phyloP scores from a whole-genome alignment of 2,113 vertebrate species.

The Cyanistes caeruleus region DNA sequence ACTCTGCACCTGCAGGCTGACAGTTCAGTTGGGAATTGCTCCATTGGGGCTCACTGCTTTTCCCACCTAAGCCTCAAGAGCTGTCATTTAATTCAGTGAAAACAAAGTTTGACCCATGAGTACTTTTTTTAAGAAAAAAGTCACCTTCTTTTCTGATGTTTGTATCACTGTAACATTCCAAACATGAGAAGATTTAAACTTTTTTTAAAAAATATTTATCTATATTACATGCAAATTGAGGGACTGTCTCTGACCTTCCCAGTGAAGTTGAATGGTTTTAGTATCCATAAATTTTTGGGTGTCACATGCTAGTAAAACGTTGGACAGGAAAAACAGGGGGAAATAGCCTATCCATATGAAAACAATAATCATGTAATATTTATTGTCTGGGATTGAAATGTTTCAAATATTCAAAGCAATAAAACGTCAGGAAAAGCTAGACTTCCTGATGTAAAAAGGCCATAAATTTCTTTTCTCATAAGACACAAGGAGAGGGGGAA shows the following conservation, averaged over 20 bases:
- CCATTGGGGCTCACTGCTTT: not conserved
- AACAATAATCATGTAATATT: slow-evolving; percentile 84
- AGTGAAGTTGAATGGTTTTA: slow-evolving; percentile 52
- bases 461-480: slow-evolving; percentile 73
- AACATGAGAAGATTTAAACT: not conserved
- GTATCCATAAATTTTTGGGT: slow-evolving; percentile 70
- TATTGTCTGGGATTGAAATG: slow-evolving; percentile 84
- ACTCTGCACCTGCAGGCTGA: not conserved
- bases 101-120: not conserved
- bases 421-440: slow-evolving; percentile 80
- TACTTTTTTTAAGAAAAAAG: not conserved
- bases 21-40: not conserved
- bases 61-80: not conserved
- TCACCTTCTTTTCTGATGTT: not conserved
- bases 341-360: slow-evolving; percentile 81
- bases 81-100: not conserved
- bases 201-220: not conserved
- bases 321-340: slow-evolving; percentile 65
- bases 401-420: slow-evolving; percentile 81
- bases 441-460: slow-evolving; percentile 80
- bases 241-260: slow-evolving; percentile 17
- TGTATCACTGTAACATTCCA: not conserved
- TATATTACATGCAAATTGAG: not conserved
- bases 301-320: slow-evolving; percentile 69
- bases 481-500: slow-evolving; percentile 24